Evolutionary conservation across 2,113 vertebrate species (phyloP).

Genomic region (Embiotoca jacksoni): DNA sequence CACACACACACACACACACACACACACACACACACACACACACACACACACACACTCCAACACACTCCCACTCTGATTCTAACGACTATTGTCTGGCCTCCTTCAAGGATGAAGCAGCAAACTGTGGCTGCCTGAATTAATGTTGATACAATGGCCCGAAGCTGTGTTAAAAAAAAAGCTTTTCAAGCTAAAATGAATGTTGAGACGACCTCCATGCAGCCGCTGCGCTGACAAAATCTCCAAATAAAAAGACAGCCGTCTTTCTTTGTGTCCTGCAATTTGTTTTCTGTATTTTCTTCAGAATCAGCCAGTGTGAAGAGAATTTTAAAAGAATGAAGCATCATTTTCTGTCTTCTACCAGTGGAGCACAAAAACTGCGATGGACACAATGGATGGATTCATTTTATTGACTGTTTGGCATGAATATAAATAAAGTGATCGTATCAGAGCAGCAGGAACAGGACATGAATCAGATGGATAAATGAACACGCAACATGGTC

Average conservation of each 20-base stretch:
- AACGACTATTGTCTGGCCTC: background rate
- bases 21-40: background rate
- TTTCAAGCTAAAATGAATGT: background rate
- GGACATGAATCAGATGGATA: no score
- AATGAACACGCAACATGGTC: no score
- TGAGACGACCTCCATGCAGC: background rate
- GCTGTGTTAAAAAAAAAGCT: background rate
- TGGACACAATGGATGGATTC: no score
- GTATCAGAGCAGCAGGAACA: no score
- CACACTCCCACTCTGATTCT: background rate
- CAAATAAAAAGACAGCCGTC: background rate
- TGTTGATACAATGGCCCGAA: background rate
- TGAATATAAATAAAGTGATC: no score
- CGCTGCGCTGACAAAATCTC: background rate
- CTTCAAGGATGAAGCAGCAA: background rate
- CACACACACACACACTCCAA: no score
- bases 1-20: constrained; percentile 3
- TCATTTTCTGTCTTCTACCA: background rate
- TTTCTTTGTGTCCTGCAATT: background rate
- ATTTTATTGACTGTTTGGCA: no score
- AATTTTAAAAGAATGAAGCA: background rate
- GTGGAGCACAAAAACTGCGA: background rate
- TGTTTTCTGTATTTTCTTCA: background rate
- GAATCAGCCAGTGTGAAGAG: background rate
- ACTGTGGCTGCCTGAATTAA: background rate